A percentile compares a stretch with the other conserved stretches of the same genome.
Conservation (phyloP, 1,140 invertebrate species). For the Aphelenchoides fujianensis region DNA sequence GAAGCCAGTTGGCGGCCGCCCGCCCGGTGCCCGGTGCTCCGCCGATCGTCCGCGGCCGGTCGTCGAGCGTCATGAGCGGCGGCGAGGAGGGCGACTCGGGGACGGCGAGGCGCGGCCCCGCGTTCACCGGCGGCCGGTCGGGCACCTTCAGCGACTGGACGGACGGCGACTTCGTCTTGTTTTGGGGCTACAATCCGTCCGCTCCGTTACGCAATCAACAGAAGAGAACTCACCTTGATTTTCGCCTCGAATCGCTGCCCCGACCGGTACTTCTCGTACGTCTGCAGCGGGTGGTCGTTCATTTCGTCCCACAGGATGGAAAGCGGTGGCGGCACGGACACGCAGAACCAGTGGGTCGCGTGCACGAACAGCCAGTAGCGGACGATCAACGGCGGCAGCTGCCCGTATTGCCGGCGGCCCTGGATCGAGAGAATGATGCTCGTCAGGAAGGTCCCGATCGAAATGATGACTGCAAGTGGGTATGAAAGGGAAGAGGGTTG, state of each 20-base stretch:
- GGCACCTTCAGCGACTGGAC: background rate
- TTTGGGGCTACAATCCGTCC: no score
- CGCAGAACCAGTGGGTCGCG: conserved; percentile 41
- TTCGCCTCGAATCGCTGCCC: background rate
- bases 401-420: conserved; percentile 59
- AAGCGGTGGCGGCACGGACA: conserved; percentile 54
- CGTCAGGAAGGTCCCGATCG: conserved; percentile 61
- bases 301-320: conserved; percentile 55
- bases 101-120: background rate
- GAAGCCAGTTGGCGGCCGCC: conserved; percentile 25
- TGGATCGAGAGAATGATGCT: conserved; percentile 56
- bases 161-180: background rate
- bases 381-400: conserved; percentile 45
- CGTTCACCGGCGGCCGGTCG: conserved; percentile 1
- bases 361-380: conserved; percentile 54
- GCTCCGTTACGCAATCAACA: no score
- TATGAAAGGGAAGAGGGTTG: no score
- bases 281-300: conserved; percentile 48
- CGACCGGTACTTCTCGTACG: conserved; percentile 12
- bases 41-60: background rate
- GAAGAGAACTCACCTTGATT: no score
- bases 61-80: background rate
- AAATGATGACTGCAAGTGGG: no score
- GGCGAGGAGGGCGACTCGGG: conserved; percentile 2
- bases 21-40: background rate